Evolutionary conservation across 2,888 invertebrate genomes (phyloP).

Genomic region (Crematogaster levior): DNA sequence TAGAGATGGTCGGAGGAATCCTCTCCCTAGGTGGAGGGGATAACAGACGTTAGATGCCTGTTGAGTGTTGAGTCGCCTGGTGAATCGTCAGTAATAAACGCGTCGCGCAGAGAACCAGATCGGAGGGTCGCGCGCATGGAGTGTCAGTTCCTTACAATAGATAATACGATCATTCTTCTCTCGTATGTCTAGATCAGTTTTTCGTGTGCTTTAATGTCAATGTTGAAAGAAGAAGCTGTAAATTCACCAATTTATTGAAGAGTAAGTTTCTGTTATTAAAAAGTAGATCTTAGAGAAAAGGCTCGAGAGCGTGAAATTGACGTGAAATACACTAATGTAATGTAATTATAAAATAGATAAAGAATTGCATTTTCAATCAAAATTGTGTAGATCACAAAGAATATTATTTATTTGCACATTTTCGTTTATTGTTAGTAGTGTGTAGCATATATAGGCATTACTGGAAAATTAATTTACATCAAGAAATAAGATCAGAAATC

Average conservation of each 20-base stretch:
- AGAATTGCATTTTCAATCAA: background rate
- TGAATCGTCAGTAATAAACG: conserved; percentile 67
- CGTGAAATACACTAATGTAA: background rate
- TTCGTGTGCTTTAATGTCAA: background rate
- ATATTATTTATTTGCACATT: background rate
- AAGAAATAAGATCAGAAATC: background rate
- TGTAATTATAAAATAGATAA: background rate
- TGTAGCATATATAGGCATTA: background rate
- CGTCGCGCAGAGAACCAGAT: conserved; percentile 50
- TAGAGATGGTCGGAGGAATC: conserved; percentile 50
- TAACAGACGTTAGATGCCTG: conserved; percentile 69
- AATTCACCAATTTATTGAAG: background rate
- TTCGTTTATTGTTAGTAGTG: background rate
- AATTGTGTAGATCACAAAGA: background rate
- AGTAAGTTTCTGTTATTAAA: background rate
- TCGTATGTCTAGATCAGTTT: background rate
- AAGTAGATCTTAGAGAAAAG: background rate
- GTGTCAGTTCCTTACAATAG: background rate
- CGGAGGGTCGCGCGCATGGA: conserved; percentile 14
- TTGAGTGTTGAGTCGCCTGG: no score
- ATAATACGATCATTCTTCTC: background rate
- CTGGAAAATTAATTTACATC: background rate
- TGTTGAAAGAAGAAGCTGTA: background rate
- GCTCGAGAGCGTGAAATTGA: background rate
- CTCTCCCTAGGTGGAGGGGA: conserved; percentile 62